A percentile compares a stretch with the other conserved stretches of the same genome.
Evolutionary conservation across 1,140 invertebrate genomes (phyloP).

Genomic region (Ylistrum balloti): DNA sequence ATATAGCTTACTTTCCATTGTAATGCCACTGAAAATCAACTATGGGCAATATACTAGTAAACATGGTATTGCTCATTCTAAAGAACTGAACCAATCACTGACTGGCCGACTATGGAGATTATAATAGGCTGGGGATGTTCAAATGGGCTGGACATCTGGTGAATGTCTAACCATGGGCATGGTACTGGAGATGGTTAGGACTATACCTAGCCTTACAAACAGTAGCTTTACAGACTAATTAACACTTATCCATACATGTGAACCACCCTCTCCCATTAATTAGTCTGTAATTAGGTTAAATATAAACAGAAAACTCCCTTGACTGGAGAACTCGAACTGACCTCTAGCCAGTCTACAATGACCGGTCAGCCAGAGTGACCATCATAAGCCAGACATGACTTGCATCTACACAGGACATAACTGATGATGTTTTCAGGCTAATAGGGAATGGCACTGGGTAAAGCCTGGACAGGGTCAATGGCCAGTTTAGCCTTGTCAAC

Average conservation of each 20-base stretch:
- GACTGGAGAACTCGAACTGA: background rate
- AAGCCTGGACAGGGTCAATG: background rate
- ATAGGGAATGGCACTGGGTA: background rate
- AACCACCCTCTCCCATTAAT: background rate
- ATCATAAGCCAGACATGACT: background rate
- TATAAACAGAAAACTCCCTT: background rate
- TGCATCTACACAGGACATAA: background rate
- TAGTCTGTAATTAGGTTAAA: slow-evolving; percentile 17
- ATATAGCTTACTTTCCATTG: too few species aligned
- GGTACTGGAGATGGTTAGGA: background rate
- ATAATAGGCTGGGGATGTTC: background rate
- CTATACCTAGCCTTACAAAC: too few species aligned
- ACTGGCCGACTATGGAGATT: background rate
- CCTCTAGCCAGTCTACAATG: slow-evolving; percentile 4
- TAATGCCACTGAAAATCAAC: too few species aligned
- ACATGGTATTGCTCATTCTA: background rate
- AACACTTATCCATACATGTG: background rate
- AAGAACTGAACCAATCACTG: background rate
- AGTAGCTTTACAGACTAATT: background rate
- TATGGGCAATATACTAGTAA: too few species aligned
- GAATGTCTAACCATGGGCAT: background rate
- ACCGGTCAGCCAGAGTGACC: slow-evolving; percentile 17
- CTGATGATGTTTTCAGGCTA: background rate
- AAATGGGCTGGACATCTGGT: background rate
- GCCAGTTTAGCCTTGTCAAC: too few species aligned